Evolutionary conservation across 2,113 vertebrate genomes (phyloP), one percentile per base, ranked within the genome.

Genomic region (Pteruthius melanotis): DNA sequence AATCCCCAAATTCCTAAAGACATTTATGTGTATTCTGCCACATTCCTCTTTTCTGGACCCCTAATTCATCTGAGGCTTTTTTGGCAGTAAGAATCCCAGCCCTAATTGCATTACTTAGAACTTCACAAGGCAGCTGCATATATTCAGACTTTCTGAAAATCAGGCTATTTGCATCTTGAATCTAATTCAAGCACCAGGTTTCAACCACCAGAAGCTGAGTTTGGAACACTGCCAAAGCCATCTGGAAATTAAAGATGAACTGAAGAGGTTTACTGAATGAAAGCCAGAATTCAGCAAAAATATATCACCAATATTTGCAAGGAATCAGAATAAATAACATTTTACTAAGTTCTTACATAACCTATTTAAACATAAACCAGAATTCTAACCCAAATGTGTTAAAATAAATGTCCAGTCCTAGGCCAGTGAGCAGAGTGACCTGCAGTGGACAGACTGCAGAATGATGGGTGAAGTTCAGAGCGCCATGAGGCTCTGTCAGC

Each of bases 301-400:
- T 89, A 87, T 80, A 94, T 85, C 66, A 93, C 92, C 83, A 97
- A 97, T 94, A 97, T 97, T 96, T 96, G 89, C 39, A 26, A 93
- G 52, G 28, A 95, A 83, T 89, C 37, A 54, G 80, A 93, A 90
- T 78, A 90, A 83, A 56, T 31, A 1, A 65, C 47, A 77, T 44
- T 93, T 93, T 45, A 15, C 35, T 63, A 78, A 54, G 44, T 44
- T 92, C 89, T 86, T 75, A 72, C 44, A 31, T 26, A 86, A 83
- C 35, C 8, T 81, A 31, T 47, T 86, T 63, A 77, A 93, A 83
- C 6, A 20, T 61, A 80, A 83, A 30, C 35, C 50, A 80, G 63
- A n/a, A 89, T 59, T 83, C 59, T 27, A 80, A 45, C 10, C 8
- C 33, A 86, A 66, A 63, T 8, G 1, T 63, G 15, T 78, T 83